Percentiles rank a stretch among this genome's conserved stretches.
Evolutionary conservation across 2,888 invertebrate genomes (phyloP).

Genomic region (Agonopterix arenella): DNA sequence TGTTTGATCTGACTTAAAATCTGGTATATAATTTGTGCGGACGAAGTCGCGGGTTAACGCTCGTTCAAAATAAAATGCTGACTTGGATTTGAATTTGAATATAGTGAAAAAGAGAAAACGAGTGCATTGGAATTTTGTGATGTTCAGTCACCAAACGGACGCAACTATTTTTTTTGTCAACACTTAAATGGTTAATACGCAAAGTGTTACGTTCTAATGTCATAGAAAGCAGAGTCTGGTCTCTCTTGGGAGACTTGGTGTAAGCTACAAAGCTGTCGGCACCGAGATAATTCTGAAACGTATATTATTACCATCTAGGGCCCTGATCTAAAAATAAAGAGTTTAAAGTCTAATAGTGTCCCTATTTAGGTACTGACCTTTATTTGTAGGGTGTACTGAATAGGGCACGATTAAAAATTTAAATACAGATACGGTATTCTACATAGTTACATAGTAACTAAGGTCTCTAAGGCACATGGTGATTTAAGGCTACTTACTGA

Average conservation of each 20-base stretch:
- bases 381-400: not conserved
- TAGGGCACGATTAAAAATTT: not conserved
- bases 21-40: no score
- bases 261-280: not conserved
- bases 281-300: not conserved
- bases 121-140: no score
- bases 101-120: no score
- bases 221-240: not conserved
- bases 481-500: no score
- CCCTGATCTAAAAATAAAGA: not conserved
- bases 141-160: no score
- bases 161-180: no score
- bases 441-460: no score
- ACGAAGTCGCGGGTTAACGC: no score
- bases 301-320: not conserved
- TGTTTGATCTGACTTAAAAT: no score
- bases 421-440: not conserved
- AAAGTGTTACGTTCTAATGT: not conserved
- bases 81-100: no score
- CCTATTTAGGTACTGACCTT: not conserved
- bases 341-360: not conserved
- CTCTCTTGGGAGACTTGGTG: constrained; percentile 1
- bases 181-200: not conserved
- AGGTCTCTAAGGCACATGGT: no score
- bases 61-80: no score